phyloP scores from a whole-genome alignment of 2,113 vertebrate species.

The Hippolais icterina region DNA sequence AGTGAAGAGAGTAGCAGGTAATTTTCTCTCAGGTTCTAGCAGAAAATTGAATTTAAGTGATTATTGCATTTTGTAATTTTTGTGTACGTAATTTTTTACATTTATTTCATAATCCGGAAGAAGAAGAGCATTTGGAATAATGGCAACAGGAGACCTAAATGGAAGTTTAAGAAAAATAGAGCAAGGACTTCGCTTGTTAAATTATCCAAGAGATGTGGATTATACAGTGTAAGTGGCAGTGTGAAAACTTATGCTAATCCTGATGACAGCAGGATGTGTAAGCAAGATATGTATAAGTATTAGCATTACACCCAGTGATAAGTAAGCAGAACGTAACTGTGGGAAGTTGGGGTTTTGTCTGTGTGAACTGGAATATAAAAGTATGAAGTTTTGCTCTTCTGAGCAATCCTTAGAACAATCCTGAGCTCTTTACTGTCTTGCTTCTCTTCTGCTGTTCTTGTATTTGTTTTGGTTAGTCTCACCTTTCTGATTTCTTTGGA shows the following conservation, averaged over 20 bases:
- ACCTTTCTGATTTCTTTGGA: neutral
- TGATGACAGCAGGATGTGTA: neutral
- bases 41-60: neutral
- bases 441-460: neutral
- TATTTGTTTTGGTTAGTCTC: neutral
- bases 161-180: slow-evolving; percentile 88
- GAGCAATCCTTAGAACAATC: neutral
- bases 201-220: slow-evolving; percentile 85
- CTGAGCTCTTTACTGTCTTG: neutral
- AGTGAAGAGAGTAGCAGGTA: neutral
- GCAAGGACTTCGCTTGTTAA: slow-evolving; percentile 83
- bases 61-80: neutral
- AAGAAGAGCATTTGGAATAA: slow-evolving; percentile 48
- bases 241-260: neutral
- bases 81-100: neutral
- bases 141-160: slow-evolving; percentile 89
- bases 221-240: slow-evolving; percentile 80
- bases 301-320: neutral
- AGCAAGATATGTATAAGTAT: neutral
- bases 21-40: neutral
- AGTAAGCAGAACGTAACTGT: neutral
- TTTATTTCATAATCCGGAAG: slow-evolving; percentile 12
- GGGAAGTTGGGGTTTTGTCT: neutral
- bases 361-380: neutral
- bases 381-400: neutral